Conservation (phyloP, 2,888 invertebrate species). For the Acanthococcus lagerstroemiae region DNA sequence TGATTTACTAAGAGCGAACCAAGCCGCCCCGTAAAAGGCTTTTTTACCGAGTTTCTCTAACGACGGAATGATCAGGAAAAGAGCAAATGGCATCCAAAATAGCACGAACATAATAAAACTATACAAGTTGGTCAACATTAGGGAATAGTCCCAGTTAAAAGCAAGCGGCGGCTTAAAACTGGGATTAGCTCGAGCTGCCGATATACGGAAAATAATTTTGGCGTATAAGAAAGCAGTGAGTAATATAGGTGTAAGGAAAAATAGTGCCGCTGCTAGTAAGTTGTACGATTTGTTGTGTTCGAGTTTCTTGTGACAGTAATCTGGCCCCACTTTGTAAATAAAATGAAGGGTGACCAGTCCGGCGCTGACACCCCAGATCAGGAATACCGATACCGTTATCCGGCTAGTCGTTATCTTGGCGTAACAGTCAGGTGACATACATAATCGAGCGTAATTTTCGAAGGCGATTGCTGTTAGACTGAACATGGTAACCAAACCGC, state of each 20-base stretch:
- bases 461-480: conserved; percentile 54
- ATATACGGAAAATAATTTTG: conserved; percentile 43
- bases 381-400: conserved; percentile 48
- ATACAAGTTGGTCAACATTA: conserved; percentile 53
- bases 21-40: conserved; percentile 56
- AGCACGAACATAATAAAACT: conserved; percentile 53
- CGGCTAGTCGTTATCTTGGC: conserved; percentile 45
- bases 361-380: conserved; percentile 50
- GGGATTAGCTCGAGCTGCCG: conserved; percentile 46
- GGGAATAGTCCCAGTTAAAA: conserved; percentile 53
- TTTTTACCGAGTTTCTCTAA: conserved; percentile 45
- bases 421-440: conserved; percentile 48
- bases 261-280: conserved; percentile 47
- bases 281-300: conserved; percentile 50
- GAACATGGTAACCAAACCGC: conserved; percentile 55
- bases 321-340: conserved; percentile 52
- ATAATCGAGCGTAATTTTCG: conserved; percentile 57
- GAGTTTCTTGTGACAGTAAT: conserved; percentile 50
- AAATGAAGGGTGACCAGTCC: conserved; percentile 53
- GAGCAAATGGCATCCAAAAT: conserved; percentile 60
- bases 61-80: conserved; percentile 50
- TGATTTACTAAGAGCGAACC: conserved; percentile 60
- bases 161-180: conserved; percentile 54
- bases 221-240: conserved; percentile 49
- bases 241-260: conserved; percentile 51